Percentiles rank a stretch among this genome's conserved stretches.
phyloP scores from a whole-genome alignment of 2,888 invertebrate species.

The Polietes domitor region DNA sequence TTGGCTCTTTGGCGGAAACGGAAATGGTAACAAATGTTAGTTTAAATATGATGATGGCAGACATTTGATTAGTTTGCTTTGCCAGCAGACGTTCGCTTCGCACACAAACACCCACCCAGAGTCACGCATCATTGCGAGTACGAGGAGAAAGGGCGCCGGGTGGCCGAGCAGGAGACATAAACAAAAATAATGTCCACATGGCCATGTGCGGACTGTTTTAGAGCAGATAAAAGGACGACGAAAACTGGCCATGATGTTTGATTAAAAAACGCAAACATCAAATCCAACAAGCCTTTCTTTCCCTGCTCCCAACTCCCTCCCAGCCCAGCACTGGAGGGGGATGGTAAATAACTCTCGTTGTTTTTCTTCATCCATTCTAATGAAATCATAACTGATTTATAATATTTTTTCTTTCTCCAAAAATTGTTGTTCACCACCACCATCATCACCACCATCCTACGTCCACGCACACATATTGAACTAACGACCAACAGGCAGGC shows the following conservation, averaged over 20 bases:
- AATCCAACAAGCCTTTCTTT: conserved; percentile 43
- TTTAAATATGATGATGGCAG: conserved; percentile 72
- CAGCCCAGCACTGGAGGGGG: too few species aligned
- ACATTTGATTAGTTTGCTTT: conserved; percentile 78
- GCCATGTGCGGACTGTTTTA: not conserved
- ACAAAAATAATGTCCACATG: conserved; percentile 5
- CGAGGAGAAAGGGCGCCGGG: conserved; percentile 7
- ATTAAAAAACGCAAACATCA: conserved; percentile 78
- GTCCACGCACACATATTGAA: conserved; percentile 74
- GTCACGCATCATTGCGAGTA: conserved; percentile 55
- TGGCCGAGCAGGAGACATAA: not conserved
- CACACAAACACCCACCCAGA: conserved; percentile 31
- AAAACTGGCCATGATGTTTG: conserved; percentile 69
- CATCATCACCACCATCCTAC: not conserved
- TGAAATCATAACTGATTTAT: conserved; percentile 76
- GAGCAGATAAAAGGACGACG: conserved; percentile 12
- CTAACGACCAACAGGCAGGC: conserved; percentile 75
- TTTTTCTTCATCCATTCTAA: conserved; percentile 70
- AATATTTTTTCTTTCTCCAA: conserved; percentile 56
- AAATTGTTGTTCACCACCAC: conserved; percentile 9
- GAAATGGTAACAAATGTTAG: conserved; percentile 66
- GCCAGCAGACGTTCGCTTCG: conserved; percentile 71
- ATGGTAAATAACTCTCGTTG: too few species aligned
- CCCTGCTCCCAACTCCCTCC: conserved; percentile 1
- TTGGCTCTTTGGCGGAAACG: conserved; percentile 58